Conservation (phyloP, 2,113 vertebrate species). For the Austrofundulus limnaeus region DNA sequence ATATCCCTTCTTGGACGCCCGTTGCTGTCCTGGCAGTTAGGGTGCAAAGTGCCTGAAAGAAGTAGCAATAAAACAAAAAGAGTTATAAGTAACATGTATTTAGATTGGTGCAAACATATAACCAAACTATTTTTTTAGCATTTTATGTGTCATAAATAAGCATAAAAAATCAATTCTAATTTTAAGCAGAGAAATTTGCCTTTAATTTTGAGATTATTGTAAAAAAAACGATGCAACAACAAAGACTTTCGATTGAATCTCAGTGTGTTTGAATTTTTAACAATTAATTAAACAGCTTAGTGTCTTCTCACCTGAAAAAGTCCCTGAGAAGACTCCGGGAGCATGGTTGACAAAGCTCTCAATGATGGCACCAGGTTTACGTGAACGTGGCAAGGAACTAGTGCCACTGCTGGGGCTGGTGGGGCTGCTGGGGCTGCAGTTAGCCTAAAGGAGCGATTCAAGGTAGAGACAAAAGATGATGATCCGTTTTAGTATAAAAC, state of each 20-base stretch:
- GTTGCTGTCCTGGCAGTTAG: constrained; percentile 97
- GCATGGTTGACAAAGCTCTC: constrained; percentile 97
- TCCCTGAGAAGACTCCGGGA: constrained; percentile 96
- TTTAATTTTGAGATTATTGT: background rate
- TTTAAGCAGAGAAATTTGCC: no score
- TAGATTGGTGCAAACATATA: background rate
- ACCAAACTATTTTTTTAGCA: no score
- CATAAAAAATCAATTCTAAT: background rate
- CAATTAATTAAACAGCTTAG: constrained; percentile 19
- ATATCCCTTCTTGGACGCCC: constrained; percentile 94
- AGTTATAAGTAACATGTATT: constrained; percentile 46
- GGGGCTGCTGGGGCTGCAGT: constrained; percentile 79
- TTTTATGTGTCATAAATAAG: no score
- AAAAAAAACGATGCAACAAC: background rate
- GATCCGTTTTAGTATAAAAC: no score
- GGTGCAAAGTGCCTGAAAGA: constrained; percentile 93
- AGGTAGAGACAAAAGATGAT: background rate
- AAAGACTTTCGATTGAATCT: constrained; percentile 5
- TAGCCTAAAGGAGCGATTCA: constrained; percentile 73
- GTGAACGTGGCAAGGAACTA: constrained; percentile 80
- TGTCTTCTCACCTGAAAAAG: constrained; percentile 86
- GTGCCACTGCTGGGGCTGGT: constrained; percentile 70
- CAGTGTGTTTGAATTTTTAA: background rate
- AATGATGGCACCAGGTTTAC: constrained; percentile 92
- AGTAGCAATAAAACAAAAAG: background rate